These are phyloP conservation scores for Dryobates pubescens DNA, from an alignment of 2,797 vertebrate species.

Conservation along the genomic window DNA sequence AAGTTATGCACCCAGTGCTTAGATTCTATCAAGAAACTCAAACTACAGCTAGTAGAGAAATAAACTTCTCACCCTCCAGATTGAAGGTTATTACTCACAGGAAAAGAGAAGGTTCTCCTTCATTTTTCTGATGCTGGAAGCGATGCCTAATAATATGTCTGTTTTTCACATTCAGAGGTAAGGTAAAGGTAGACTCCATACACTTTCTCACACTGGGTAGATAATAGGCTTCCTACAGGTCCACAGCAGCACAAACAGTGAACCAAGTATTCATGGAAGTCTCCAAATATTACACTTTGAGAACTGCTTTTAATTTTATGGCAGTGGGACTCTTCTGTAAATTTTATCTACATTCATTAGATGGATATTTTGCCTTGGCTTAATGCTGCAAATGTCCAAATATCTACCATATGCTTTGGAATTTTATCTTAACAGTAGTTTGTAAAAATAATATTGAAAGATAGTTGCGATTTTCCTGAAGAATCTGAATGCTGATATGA, in stretches of 20 bases:
- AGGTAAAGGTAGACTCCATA: not conserved
- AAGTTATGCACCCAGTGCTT: not conserved
- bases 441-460: not conserved
- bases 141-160: not conserved
- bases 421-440: not conserved
- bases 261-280: not conserved
- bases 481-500: not conserved
- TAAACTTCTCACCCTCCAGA: not conserved
- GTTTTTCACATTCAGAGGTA: not conserved
- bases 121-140: not conserved
- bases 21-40: not conserved
- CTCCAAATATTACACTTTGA: not conserved
- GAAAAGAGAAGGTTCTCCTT: not conserved
- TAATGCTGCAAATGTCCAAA: not conserved
- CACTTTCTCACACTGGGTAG: rapidly evolving
- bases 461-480: not conserved
- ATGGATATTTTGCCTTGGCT: not conserved
- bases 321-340: not conserved
- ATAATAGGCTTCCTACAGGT: not conserved
- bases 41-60: not conserved
- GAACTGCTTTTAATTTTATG: not conserved
- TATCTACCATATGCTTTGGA: not conserved
- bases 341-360: not conserved
- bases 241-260: not conserved
- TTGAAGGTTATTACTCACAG: not conserved